phyloP scores from a whole-genome alignment of 2,888 invertebrate genomes.

The Eulithis prunata region DNA sequence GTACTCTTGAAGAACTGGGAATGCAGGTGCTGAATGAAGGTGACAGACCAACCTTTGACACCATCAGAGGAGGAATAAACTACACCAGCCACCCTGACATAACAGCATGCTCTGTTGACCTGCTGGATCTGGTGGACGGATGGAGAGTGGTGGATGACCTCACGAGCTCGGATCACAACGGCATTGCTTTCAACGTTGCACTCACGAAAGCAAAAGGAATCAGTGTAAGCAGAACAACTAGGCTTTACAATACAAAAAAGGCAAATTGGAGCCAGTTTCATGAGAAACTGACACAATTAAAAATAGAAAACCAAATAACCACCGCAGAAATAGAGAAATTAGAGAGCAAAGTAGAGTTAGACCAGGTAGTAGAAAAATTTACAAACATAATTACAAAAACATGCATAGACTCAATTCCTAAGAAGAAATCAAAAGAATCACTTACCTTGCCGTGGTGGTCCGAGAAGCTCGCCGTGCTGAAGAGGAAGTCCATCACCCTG shows the following conservation, averaged over 20 bases:
- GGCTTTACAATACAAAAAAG: background rate
- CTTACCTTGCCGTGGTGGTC: too few species aligned
- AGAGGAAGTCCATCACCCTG: background rate
- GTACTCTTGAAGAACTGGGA: background rate
- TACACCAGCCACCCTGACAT: background rate
- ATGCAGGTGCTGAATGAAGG: too few species aligned
- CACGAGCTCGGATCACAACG: conserved; percentile 1
- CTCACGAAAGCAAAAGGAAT: background rate
- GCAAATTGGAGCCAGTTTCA: too few species aligned
- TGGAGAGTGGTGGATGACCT: background rate
- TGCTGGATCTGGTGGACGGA: background rate
- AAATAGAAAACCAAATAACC: background rate
- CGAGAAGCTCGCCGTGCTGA: background rate
- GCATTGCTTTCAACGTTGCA: background rate
- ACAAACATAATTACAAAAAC: conserved; percentile 1
- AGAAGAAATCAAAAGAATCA: background rate
- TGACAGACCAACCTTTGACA: background rate
- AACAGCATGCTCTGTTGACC: background rate
- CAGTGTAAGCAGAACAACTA: background rate
- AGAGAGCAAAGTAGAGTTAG: background rate
- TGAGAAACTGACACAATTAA: conserved; percentile 1
- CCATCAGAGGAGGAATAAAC: background rate
- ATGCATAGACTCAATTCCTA: background rate
- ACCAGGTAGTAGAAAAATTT: background rate
- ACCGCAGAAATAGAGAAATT: too few species aligned